Base-by-base conservation (phyloP, 2,797 vertebrate genomes). In the Podargus strigoides region DNA sequence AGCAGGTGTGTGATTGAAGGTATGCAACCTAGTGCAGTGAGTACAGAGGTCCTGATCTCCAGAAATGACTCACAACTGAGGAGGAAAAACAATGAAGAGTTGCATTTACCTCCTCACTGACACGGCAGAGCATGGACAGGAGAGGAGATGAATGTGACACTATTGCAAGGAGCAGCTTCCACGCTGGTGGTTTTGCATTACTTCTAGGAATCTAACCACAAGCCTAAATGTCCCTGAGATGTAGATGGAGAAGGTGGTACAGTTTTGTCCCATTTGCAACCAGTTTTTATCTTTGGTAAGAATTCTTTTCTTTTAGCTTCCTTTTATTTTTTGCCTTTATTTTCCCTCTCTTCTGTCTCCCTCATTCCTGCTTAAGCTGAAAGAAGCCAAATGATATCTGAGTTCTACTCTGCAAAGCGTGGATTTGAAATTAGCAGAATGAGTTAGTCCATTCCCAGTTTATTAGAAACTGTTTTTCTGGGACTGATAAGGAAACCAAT, bases 401-500 rank as follows among this genome's bases (percentile, higher is more conserved):
- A 76, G 79, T 94, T 91, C 37, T 92, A 88, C 73, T 91, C 81
- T 89, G 55, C 81, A 94, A 96, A 92, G 69, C 89, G 69, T 92
- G 93, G 92, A 93, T 96, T 89, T 95, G 94, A 97, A 96, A 96
- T 96, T 90, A 95, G 58, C 42, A 86, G 69, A 93, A 93, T 82
- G 62, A 94, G 80, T 75, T 89, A 93, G 89, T 76, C 89, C 93
- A 41, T 82, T 86, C 83, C 75, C 79, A 87, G 76, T 95, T 96
- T 97, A 96, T 96, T 96, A 94, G 96, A 96, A 97, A 91, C 84
- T 94, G 62, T 88, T 96, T 96, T 94, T 92, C 77, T 76, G 89
- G 70, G 86, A 44, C 93, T 97, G 97, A 97, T 97, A 97, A 97
- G 97, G 92, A 96, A 97, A 96, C 91, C 96, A 97, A 97, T 97